Percentiles rank a stretch among this genome's conserved stretches.
phyloP scores from a whole-genome alignment of 92 coral and sea anemone species.

The Parazoanthus darwini region DNA sequence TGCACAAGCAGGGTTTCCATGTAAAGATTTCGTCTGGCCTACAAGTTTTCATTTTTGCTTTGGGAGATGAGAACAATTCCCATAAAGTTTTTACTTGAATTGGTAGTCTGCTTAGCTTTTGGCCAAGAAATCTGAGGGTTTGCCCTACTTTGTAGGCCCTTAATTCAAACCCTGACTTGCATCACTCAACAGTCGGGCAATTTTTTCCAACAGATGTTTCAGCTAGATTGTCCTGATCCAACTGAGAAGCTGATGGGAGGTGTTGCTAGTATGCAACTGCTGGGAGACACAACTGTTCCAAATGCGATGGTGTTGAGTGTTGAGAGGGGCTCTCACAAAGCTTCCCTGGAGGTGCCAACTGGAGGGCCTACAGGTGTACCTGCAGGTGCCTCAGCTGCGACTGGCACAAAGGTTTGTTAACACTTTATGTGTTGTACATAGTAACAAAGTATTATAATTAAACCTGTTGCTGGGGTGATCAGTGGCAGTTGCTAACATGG shows the following conservation, averaged over 20 bases:
- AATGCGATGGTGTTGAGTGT: background rate
- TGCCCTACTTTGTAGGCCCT: no score
- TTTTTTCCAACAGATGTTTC: slow-evolving; percentile 16
- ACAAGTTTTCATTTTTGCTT: no score
- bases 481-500: background rate
- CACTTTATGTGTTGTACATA: background rate
- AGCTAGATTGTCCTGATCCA: slow-evolving; percentile 17
- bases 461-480: no score
- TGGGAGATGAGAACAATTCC: no score
- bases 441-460: no score
- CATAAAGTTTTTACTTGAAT: no score
- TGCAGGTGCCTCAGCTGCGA: background rate
- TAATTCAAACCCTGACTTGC: no score
- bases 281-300: background rate
- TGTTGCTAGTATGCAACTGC: background rate
- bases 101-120: no score
- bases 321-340: slow-evolving; percentile 2
- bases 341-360: slow-evolving; percentile 3
- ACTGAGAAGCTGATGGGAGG: background rate
- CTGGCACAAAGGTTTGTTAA: background rate
- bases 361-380: background rate
- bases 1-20: no score
- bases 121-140: no score
- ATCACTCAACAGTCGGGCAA: no score
- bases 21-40: no score